Conservation (phyloP, 1,140 invertebrate genomes). For the Steinernema khuongi region DNA sequence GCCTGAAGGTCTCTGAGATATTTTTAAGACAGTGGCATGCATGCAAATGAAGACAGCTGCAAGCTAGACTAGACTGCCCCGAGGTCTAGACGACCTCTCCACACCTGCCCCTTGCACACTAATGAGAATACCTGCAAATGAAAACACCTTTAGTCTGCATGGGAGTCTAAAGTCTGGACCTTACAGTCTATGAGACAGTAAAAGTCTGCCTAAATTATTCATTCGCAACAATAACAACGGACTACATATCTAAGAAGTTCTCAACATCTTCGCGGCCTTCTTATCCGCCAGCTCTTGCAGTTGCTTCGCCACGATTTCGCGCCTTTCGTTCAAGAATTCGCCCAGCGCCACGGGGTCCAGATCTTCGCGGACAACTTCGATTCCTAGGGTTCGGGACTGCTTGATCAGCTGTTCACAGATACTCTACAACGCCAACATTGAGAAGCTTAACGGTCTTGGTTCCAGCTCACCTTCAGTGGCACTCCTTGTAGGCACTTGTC, state of each 20-base stretch:
- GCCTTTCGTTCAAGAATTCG: constrained; percentile 72
- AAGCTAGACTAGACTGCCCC: no score
- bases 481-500: constrained; percentile 72
- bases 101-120: no score
- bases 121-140: no score
- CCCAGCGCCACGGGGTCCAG: constrained; percentile 76
- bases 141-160: no score
- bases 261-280: constrained; percentile 83
- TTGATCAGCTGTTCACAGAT: constrained; percentile 48
- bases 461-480: constrained; percentile 72
- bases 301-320: constrained; percentile 72
- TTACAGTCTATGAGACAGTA: no score
- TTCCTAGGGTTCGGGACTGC: constrained; percentile 39
- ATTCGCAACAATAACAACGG: constrained; percentile 14
- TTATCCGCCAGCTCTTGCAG: constrained; percentile 74
- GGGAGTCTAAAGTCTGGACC: no score
- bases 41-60: no score
- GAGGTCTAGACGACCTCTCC: no score
- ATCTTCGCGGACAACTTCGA: constrained; percentile 68
- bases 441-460: constrained; percentile 70
- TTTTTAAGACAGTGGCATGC: no score
- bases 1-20: no score
- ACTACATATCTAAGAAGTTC: constrained; percentile 61
- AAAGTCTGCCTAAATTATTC: no score
- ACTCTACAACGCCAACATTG: constrained; percentile 68